Evolutionary conservation across 2,113 vertebrate species (phyloP), one percentile per base, ranked within the genome.

Genomic region (Leucosticte australis): DNA sequence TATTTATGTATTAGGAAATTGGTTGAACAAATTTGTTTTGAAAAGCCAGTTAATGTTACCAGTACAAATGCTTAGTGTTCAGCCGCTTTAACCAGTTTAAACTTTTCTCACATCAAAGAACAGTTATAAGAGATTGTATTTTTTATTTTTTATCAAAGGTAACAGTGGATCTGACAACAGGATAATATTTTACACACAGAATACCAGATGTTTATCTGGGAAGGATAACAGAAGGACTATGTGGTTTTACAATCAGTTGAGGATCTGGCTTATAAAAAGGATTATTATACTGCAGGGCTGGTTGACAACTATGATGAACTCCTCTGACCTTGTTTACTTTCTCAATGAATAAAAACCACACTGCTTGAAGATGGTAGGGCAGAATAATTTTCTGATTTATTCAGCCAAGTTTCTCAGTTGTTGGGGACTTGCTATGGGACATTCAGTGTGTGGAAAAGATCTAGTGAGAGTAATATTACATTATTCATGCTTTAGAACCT

Each of bases 321-420:
- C 20, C 57, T 90, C 42, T 84, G 80, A 94, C 80, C 80, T 94
- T 92, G 83, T 93, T 96, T 95, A 59, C 60, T 75, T 91, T 94
- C 68, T 89, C 64, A 93, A 81, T 63, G 22, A 94, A 88, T 44
- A 89, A 81, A 94, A 92, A 56, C 41, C 49, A 56, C 41, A 70
- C 50, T 91, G 60, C 59, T 88, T 80, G 59, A 73, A 90, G 91
- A 85, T 6, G 4, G 27, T 60, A 67, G 33, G 35, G 56, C 49
- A 89, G 75, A 92, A 85, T 85, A 76, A 81, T 90, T 86, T 90
- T 41, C 47, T 80, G 19, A 80, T 77, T 85, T 28, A 70, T 93
- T 91, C 71, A 85, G 18, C 50, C 85, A n/a, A 28, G 46, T 92
- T 93, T 80, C 62, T 89, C 41, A 53, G 69, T n/a, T 88, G 57